A percentile compares a stretch with the other conserved stretches of the same genome.
phyloP scores from a whole-genome alignment of 2,113 vertebrate species.

The Antechinus stuartii region DNA sequence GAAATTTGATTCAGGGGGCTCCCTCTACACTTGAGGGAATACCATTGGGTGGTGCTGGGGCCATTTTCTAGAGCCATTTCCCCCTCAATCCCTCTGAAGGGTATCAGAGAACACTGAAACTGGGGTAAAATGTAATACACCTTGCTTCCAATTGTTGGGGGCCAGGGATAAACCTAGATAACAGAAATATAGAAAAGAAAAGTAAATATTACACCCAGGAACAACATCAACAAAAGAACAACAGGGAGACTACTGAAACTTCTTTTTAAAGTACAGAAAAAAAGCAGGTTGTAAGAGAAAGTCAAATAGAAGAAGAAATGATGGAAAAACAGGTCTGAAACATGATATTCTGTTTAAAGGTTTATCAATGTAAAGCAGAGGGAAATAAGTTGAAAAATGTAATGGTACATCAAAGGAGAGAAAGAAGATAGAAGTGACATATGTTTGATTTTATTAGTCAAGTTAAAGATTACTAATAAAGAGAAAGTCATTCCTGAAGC shows the following conservation, averaged over 20 bases:
- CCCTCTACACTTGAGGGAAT: background rate
- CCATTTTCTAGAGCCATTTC: background rate
- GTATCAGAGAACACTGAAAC: background rate
- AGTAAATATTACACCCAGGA: background rate
- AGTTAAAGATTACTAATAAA: no score
- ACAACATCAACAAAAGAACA: background rate
- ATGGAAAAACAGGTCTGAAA: background rate
- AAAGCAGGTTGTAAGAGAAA: background rate
- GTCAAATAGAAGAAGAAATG: background rate
- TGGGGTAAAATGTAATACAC: background rate
- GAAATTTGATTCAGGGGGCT: background rate
- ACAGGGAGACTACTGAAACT: background rate
- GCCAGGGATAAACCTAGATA: background rate
- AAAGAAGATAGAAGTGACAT: background rate
- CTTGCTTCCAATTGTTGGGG: background rate
- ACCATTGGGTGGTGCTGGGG: background rate
- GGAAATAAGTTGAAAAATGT: background rate
- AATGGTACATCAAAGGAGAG: background rate
- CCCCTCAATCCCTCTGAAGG: background rate
- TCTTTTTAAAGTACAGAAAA: background rate
- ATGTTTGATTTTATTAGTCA: no score
- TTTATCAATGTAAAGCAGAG: background rate
- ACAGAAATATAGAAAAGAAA: background rate
- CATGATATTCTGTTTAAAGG: background rate
- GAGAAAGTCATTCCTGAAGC: no score